Percentiles rank a stretch among this genome's conserved stretches.
phyloP scores from a whole-genome alignment of 2,113 vertebrate species.

The Halichoerus grypus region DNA sequence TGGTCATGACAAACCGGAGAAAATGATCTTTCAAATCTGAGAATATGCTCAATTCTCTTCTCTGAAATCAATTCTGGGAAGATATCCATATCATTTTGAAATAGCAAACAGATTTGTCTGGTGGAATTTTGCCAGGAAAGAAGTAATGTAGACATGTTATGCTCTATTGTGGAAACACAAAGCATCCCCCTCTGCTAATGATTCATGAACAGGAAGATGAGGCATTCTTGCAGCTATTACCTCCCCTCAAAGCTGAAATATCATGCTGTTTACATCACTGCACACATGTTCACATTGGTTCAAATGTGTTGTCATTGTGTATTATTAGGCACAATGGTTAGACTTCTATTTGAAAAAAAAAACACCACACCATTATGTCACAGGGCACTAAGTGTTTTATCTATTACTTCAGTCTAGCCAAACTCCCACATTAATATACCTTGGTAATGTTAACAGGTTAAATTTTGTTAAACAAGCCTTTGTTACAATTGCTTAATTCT shows the following conservation, averaged over 20 bases:
- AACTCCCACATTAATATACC: background rate
- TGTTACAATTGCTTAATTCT: background rate
- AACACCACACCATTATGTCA: background rate
- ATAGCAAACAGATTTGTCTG: constrained; percentile 80
- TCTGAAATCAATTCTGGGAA: constrained; percentile 77
- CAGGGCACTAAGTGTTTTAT: background rate
- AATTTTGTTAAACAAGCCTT: background rate
- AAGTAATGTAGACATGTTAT: constrained; percentile 59
- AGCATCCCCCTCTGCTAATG: constrained; percentile 3
- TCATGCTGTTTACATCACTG: background rate
- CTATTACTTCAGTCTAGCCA: background rate
- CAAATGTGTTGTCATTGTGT: background rate
- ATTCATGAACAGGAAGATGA: background rate
- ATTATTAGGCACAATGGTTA: background rate
- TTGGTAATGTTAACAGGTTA: background rate
- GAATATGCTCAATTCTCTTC: constrained; percentile 73
- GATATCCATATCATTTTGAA: constrained; percentile 74
- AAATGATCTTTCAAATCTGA: constrained; percentile 82
- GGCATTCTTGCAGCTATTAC: background rate
- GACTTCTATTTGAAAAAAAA: background rate
- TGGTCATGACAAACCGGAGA: constrained; percentile 81
- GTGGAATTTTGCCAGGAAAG: constrained; percentile 75
- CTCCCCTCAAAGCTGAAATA: background rate
- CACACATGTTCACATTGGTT: background rate
- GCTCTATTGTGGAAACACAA: constrained; percentile 60